Percentiles rank a stretch among this genome's conserved stretches.
Conservation (phyloP, 2,113 vertebrate species). For the Crotalus tigris region DNA sequence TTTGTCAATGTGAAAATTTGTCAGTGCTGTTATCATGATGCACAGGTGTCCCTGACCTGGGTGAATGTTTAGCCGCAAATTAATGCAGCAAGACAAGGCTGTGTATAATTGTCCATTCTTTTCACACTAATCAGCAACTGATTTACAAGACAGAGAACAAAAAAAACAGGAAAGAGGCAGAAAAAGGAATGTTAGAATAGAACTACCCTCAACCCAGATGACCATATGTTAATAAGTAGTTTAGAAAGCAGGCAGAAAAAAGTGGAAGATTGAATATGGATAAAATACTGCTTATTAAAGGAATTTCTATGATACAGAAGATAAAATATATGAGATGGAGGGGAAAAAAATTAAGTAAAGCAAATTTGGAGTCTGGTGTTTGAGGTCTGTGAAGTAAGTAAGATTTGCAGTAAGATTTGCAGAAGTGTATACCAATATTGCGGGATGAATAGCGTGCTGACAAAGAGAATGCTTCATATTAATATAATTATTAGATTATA, state of each 20-base stretch:
- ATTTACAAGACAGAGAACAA: not conserved
- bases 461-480: not conserved
- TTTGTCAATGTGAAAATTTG: not conserved
- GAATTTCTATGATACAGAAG: not conserved
- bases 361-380: not conserved
- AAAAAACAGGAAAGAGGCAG: not conserved
- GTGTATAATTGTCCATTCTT: not conserved
- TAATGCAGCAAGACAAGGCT: not conserved
- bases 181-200: not conserved
- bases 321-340: not conserved
- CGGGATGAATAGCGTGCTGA: not conserved
- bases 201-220: not conserved
- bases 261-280: not conserved
- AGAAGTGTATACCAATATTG: not conserved
- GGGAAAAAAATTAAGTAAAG: not conserved
- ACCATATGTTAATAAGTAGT: not conserved
- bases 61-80: not conserved
- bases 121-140: not conserved
- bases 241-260: not conserved
- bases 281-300: not conserved
- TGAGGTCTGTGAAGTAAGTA: not conserved
- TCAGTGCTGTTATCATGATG: not conserved
- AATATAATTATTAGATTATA: not conserved
- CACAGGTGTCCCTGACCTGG: not conserved
- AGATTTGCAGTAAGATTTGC: not conserved